Base-by-base conservation (phyloP, 2,888 invertebrate species). In the Lymantria monacha region DNA sequence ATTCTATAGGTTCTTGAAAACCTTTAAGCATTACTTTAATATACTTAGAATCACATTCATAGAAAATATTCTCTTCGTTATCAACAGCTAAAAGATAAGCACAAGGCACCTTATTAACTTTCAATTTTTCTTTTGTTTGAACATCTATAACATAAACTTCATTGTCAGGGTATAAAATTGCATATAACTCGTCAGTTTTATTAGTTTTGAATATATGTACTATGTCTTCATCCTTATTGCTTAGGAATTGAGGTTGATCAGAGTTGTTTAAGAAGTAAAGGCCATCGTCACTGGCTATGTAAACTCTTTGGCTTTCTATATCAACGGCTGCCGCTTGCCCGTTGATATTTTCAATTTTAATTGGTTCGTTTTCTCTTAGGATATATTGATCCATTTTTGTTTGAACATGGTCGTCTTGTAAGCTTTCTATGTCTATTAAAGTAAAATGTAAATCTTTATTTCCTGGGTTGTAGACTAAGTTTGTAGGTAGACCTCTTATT, bases 301-400 rank as follows among this genome's bases (percentile, higher is more conserved):
- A 90, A 0, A 87, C 82, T 70, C 67, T 85, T 13, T 81, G 66
- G 11, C 75, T 77, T 57, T 72, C 72, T 0, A 59, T 58, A 51
- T 90, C 90, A 0, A 90, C 76, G 0, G 88, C 87, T 0, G 88
- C 81, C 0, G 88, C 80, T 70, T 91, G 91, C 0, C 90, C 91
- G 1, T 82, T 82, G 0, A 90, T 60, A 48, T 84, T 82, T 9
- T 85, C 80, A 33, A 90, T 79, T 76, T 80, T 83, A 1, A 82
- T 79, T 0, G 85, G 81, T 53, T 70, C 70, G 15, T 82, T 79
- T 11, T 82, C 66, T 51, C 78, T 79, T 1, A 90, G 55, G 0
- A 87, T 55, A 15, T 88, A 90, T 55, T 90, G 90, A 33, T 89
- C 90, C 91, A 91, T 91, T 74, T 76, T 83, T 0, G 91, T 91